Evolutionary conservation across 1,140 invertebrate species (phyloP), one percentile per base, ranked within the genome.

Genomic region (Ceratitis capitata): DNA sequence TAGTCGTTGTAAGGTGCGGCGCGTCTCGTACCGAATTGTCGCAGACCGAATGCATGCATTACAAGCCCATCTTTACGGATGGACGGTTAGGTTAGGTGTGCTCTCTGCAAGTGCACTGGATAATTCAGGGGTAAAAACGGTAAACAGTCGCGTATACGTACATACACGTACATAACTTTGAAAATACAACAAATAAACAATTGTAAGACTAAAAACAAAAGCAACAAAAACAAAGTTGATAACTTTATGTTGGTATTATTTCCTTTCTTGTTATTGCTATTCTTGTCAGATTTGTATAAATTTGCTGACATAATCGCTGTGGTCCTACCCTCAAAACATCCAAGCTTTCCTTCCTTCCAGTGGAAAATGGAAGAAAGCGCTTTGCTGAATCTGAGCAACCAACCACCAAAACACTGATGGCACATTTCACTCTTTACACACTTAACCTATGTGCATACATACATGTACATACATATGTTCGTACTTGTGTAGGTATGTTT

Each of bases 281-380:
- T 78, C 39, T 78, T 78, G 69, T 78, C 69, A 78, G 69, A 45
- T 78, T 78, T 78, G 69, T 78, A 78, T 78, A 45, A 82, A 35
- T 85, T 85, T 86, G 87, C 89, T 90, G 89, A 90, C 89, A 90
- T 90, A 90, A 90, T 90, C 89, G 89, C 88, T 85, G 85, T 61
- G 88, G 89, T 88, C 88, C 89, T 90, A 90, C 89, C 89, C 89
- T 89, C 90, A 90, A 82, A 35, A 58, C n/a, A n/a, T n/a, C 29
- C 39, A 58, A 84, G 51, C 53, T 53, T 12, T 78, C 45, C 39
- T 45, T 78, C n/a, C 69, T 78, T 78, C 69, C 69, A 83, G 49
- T 51, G 82, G 51, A 83, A 83, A 83, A 35, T 53, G 82, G 47
- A 83, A 51, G 49, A 16, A 53, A 83, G 16, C 7, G 42, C 47